These are phyloP conservation scores for Climacteris rufus DNA, from an alignment of 2,113 vertebrate species.

Conservation along the genomic window DNA sequence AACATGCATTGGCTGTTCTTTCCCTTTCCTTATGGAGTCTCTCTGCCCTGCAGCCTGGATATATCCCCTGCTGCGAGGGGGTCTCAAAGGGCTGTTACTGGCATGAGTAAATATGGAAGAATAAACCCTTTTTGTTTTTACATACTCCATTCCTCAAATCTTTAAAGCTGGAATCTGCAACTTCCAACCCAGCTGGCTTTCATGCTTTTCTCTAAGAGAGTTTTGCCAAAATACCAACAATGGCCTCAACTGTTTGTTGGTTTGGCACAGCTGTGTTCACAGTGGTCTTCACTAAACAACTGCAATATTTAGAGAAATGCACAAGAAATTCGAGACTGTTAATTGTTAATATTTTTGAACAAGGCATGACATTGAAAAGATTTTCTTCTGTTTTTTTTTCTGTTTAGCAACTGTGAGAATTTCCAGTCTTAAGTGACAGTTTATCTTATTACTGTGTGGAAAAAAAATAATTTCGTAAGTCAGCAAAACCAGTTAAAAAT, in stretches of 20 bases:
- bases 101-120: background rate
- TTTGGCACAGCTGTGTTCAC: constrained; percentile 36
- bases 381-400: constrained; percentile 7
- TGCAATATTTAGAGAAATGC: constrained; percentile 40
- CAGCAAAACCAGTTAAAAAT: background rate
- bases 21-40: background rate
- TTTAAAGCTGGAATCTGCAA: background rate
- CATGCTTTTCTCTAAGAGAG: background rate
- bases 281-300: constrained; percentile 26
- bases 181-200: constrained; percentile 35
- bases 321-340: background rate
- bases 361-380: constrained; percentile 24
- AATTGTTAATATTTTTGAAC: constrained; percentile 26
- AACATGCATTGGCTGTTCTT: background rate
- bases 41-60: background rate
- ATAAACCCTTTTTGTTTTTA: background rate
- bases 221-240: constrained; percentile 51
- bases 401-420: constrained; percentile 11
- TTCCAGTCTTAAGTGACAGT: background rate
- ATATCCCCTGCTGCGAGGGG: background rate
- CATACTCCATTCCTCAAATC: background rate
- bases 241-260: constrained; percentile 4
- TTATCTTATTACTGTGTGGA: background rate
- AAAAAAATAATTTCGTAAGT: background rate
- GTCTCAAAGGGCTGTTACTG: background rate